Evolutionary conservation across 2,113 vertebrate genomes (phyloP).

Genomic region (Microcebus jonahi): DNA sequence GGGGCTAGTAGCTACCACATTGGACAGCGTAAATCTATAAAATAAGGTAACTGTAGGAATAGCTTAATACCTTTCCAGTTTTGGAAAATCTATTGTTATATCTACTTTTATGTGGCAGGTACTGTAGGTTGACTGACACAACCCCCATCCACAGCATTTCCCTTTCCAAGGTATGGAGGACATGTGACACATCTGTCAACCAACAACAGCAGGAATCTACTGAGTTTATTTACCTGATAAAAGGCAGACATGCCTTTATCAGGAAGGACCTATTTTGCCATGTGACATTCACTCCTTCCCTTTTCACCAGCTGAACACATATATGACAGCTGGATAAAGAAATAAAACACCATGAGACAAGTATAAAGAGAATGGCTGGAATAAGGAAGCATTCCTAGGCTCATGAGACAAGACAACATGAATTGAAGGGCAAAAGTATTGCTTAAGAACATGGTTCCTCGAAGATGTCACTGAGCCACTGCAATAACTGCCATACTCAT

Average conservation of each 20-base stretch:
- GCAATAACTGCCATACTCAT: not conserved
- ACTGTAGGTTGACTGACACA: not conserved
- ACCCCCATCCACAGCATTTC: not conserved
- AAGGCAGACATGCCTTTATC: not conserved
- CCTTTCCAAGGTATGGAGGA: not conserved
- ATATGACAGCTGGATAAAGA: not conserved
- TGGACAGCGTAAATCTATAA: not conserved
- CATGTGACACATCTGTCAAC: not conserved
- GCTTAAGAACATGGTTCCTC: not conserved
- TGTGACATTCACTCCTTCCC: not conserved
- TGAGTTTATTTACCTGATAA: not conserved
- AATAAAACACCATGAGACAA: not conserved
- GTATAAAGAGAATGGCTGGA: not conserved
- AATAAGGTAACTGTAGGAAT: not conserved
- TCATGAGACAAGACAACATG: not conserved
- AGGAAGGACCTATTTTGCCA: slow-evolving; percentile 6
- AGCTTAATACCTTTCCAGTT: not conserved
- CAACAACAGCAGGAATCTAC: not conserved
- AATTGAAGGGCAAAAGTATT: slow-evolving; percentile 25
- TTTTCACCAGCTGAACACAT: not conserved
- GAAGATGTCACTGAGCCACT: not conserved
- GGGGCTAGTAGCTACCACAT: not conserved
- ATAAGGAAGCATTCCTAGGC: slow-evolving; percentile 18
- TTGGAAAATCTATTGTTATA: not conserved
- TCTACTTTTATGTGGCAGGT: not conserved